Percentiles rank a stretch among this genome's conserved stretches.
Conservation (phyloP, 2,797 vertebrate genomes). For the Otus scops region DNA sequence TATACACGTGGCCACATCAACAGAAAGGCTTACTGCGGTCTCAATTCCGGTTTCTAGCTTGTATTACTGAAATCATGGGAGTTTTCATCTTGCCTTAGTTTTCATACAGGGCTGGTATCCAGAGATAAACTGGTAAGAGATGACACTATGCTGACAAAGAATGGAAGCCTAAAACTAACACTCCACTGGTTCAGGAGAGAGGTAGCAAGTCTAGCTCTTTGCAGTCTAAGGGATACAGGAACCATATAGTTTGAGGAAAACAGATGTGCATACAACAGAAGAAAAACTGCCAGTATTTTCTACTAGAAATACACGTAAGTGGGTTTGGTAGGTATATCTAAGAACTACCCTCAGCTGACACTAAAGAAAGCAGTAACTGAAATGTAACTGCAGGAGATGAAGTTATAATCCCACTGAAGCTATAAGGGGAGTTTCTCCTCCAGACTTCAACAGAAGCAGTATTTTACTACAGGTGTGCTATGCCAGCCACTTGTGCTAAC, state of each 20-base stretch:
- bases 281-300: background rate
- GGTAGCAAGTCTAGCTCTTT: background rate
- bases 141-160: background rate
- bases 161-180: background rate
- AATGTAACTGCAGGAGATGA: background rate
- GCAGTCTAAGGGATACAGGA: background rate
- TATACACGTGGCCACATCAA: accelerated
- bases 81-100: background rate
- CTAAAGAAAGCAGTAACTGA: background rate
- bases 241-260: background rate
- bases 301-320: accelerated
- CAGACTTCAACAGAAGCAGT: background rate
- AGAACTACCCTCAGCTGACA: background rate
- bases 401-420: background rate
- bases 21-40: accelerated
- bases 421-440: background rate
- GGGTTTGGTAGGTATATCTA: background rate
- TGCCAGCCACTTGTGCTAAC: background rate
- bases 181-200: background rate
- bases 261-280: background rate
- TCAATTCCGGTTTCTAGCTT: background rate
- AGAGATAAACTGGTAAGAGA: background rate
- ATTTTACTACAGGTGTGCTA: background rate
- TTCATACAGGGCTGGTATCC: background rate
- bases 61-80: background rate